These are phyloP conservation scores for Brachionus rubens DNA, from an alignment of 1,140 invertebrate species.

Conservation along the genomic window DNA sequence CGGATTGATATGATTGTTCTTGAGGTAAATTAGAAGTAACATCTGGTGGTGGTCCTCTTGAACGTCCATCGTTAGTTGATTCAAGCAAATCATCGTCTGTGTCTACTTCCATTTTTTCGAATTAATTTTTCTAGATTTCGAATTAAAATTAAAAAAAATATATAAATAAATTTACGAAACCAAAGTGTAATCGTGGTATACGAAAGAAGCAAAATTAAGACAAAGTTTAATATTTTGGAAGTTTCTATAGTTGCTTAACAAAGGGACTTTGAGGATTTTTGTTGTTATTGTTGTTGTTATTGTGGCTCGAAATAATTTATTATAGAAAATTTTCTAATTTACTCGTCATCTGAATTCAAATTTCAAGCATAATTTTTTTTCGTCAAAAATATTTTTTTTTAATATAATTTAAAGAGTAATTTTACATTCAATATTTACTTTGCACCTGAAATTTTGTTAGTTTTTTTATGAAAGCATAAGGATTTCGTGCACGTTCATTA, in stretches of 20 bases:
- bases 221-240: background rate
- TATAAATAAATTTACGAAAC: too few relatives aligned
- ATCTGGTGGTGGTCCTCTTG: conserved; percentile 26
- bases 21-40: conserved; percentile 19
- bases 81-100: conserved; percentile 42
- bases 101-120: conserved; percentile 26
- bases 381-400: background rate
- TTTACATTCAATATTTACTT: too few relatives aligned
- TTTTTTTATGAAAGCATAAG: too few relatives aligned
- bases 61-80: background rate
- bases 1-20: background rate
- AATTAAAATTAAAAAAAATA: too few relatives aligned
- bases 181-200: too few relatives aligned
- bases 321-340: too few relatives aligned
- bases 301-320: background rate
- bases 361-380: conserved; percentile 1
- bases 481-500: too few relatives aligned
- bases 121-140: too few relatives aligned
- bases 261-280: background rate
- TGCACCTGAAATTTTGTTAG: too few relatives aligned
- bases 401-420: background rate
- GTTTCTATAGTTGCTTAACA: background rate
- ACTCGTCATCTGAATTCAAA: conserved; percentile 14
- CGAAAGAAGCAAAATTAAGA: background rate
- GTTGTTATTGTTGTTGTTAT: conserved; percentile 9